Evolutionary conservation across 2,797 vertebrate genomes (phyloP).

Genomic region (Orientallactaga sibirica): DNA sequence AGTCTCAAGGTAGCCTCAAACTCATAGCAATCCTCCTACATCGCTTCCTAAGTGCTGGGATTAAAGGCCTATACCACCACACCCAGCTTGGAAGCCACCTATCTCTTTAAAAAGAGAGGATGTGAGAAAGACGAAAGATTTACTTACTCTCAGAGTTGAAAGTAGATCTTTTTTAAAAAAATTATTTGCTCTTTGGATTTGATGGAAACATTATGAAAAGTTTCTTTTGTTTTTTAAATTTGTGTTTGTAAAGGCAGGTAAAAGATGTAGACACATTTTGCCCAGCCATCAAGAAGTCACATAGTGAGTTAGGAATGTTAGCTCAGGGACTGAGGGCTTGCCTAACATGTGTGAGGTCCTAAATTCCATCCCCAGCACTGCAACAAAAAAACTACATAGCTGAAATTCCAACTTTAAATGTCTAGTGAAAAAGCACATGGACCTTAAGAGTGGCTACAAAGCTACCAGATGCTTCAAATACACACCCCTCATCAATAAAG

Average conservation of each 20-base stretch:
- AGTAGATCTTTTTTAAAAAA: not conserved
- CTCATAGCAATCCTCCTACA: no score
- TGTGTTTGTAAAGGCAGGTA: conserved; percentile 75
- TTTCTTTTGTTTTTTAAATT: not conserved
- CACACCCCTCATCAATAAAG: not conserved
- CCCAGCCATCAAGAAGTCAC: conserved; percentile 68
- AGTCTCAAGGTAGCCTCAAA: no score
- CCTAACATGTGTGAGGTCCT: not conserved
- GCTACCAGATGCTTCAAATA: conserved; percentile 11
- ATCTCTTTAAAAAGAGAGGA: conserved; percentile 23
- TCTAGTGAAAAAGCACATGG: conserved; percentile 65
- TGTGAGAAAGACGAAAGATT: not conserved
- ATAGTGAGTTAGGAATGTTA: no score
- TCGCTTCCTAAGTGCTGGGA: no score
- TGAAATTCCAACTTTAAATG: conserved; percentile 83
- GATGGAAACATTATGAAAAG: conserved; percentile 45
- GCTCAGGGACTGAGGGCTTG: not conserved
- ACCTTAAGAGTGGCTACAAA: not conserved
- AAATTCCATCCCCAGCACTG: not conserved
- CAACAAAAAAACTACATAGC: conserved; percentile 69
- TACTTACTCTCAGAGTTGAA: conserved; percentile 53
- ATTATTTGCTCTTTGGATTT: conserved; percentile 62
- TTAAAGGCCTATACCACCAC: no score
- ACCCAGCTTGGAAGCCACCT: not conserved
- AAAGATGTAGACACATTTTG: conserved; percentile 66